Evolutionary conservation across 2,888 invertebrate species (phyloP), one percentile per base, ranked within the genome.

Genomic region (Ennomos erosarius): DNA sequence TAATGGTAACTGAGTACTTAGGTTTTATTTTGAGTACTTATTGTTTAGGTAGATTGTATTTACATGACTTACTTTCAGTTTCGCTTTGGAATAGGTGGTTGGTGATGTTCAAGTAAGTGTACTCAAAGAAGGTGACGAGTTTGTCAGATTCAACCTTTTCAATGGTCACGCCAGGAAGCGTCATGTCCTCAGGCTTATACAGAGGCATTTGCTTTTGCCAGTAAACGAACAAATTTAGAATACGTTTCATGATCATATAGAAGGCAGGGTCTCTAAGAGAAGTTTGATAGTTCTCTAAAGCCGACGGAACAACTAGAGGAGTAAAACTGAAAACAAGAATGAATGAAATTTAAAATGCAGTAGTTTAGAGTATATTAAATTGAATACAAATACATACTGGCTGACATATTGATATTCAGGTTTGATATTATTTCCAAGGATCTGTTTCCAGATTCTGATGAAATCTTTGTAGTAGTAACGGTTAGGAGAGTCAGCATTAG

Each of bases 211-310:
- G 82, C 64, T 92, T 74, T 70, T 94, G 93, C 93, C 94, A 95
- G 62, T 87, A 78, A 49, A 89, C 84, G 93, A 95, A 95, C 52
- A 95, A 83, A 46, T 88, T 80, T 56, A 89, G 46, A 33, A 95
- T 90, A 63, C 93, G 93, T 77, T 95, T 94, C 91, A 89, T 93
- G 57, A 96, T 90, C 78, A 94, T 93, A 86, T 94, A 96, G 92
- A 95, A 95, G 39, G 94, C 94, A 10, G 96, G 96, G 73, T 96
- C 96, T 51, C 95, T 93, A 16, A 95, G 85, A 9, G 93, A 87
- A 10, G 95, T 95, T 75, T 95, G 94, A 72, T 93, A 94, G 70
- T 95, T 93, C 74, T 96, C 95, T 64, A 96, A 81, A 9, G 89
- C 94, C 10, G 95, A 94, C 36, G 95, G 95, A 0, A 89, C 84